Conservation (phyloP, 1,140 invertebrate genomes). For the Zaprionus nigranus region DNA sequence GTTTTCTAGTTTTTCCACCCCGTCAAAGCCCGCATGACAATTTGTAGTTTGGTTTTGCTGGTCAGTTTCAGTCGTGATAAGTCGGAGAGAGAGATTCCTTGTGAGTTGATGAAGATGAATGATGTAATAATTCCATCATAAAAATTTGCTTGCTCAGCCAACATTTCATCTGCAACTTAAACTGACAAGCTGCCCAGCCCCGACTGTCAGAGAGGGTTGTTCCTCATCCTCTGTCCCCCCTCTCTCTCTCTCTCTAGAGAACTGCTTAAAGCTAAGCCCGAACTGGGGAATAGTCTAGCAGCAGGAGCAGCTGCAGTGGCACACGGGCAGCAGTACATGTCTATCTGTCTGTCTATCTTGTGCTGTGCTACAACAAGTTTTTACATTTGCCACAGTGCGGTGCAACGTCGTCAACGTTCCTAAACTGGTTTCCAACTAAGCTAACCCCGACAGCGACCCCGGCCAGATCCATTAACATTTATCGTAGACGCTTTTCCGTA, state of each 20-base stretch:
- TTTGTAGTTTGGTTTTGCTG: slow-evolving; percentile 23
- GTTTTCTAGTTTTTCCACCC: slow-evolving; percentile 41
- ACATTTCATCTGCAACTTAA: slow-evolving; percentile 47
- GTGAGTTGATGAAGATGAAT: slow-evolving; percentile 78
- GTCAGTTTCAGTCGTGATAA: slow-evolving; percentile 11
- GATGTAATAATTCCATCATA: slow-evolving; percentile 82
- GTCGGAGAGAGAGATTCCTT: slow-evolving; percentile 36
- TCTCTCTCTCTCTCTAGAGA: background rate
- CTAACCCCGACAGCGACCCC: slow-evolving; percentile 55
- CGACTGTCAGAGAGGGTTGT: slow-evolving; percentile 61
- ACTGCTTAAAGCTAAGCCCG: slow-evolving; percentile 60
- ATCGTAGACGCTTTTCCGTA: slow-evolving; percentile 50
- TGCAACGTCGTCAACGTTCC: slow-evolving; percentile 17
- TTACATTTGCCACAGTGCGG: slow-evolving; percentile 56
- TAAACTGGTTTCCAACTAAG: slow-evolving; percentile 65
- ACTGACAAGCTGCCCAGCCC: slow-evolving; percentile 46
- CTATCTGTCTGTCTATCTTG: slow-evolving; percentile 21
- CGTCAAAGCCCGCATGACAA: slow-evolving; percentile 58
- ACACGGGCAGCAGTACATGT: background rate
- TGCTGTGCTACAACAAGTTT: slow-evolving; percentile 67
- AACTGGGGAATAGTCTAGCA: slow-evolving; percentile 32
- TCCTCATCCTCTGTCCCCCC: slow-evolving; percentile 19
- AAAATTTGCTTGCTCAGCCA: slow-evolving; percentile 71
- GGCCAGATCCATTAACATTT: slow-evolving; percentile 59
- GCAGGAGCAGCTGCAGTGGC: slow-evolving; percentile 25